Base-by-base conservation (phyloP, 2,797 vertebrate genomes). In the Tympanoctomys barrerae region DNA sequence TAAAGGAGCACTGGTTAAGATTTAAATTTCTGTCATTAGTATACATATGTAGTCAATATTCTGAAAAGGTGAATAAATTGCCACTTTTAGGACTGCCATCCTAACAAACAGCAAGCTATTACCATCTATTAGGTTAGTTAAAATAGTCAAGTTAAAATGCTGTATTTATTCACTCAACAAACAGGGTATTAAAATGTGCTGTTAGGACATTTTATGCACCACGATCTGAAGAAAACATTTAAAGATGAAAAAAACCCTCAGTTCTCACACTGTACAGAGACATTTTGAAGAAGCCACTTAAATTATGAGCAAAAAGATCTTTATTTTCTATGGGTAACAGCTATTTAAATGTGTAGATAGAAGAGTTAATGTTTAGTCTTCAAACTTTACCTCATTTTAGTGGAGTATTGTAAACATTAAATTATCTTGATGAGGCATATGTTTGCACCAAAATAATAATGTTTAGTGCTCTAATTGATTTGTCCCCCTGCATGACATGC, bases 401-500 rank as follows among this genome's bases (percentile, higher is more conserved):
- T 87, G 46, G 14, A 94, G 28, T 21, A 88, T 57, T 95, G 94
- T 89, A 94, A 91, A 66, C 64, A 13, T 36, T 91, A 83, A 89
- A 79, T 84, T 90, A 78, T 87, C 87, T 88, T 94, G n/a, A 68
- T 81, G 84, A 79, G n/a, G 78, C 12, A 36, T 14, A 31, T 75
- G 22, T 64, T 66, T 36, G 19, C 66, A 19, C 18, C 68, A 59
- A 66, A 75, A 84, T 66, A 91, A 83, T 61, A 84, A 61, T 36
- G 49, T 11, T 5, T 2, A 94, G 73, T 73, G 26, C 86, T 96
- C 95, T 97, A 96, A 87, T 96, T 97, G 95, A 94, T 92, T 92
- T 62, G 96, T 98, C 97, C 16, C 96, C 98, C 93, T 98, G 94
- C 80, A 97, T 83, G 87, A 64, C 52, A 93, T 77, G 89, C 86